A percentile compares a stretch with the other conserved stretches of the same genome.
Conservation (phyloP, 2,113 vertebrate species). For the Montifringilla adamsi region DNA sequence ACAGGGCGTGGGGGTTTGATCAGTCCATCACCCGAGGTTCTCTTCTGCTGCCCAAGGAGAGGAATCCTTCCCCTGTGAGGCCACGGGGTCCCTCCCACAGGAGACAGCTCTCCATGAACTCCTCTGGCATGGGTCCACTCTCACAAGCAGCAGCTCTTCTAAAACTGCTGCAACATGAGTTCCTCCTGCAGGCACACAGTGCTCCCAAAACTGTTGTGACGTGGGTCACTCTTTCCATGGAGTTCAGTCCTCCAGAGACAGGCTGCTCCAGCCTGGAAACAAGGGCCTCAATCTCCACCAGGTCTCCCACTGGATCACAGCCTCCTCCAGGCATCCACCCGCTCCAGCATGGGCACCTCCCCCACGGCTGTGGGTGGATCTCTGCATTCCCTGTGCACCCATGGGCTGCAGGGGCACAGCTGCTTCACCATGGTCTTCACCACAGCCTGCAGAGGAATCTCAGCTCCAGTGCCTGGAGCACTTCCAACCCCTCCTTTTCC, state of each 20-base stretch:
- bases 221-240: not conserved
- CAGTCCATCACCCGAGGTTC: too few species aligned
- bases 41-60: not conserved
- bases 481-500: not conserved
- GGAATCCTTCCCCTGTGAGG: not conserved
- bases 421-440: not conserved
- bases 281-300: not conserved
- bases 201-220: not conserved
- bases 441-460: not conserved
- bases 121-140: rapidly evolving
- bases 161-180: not conserved
- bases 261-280: not conserved
- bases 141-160: not conserved
- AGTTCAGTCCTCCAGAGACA: not conserved
- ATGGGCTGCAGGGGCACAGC: not conserved
- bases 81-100: rapidly evolving
- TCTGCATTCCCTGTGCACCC: not conserved
- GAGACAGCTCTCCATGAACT: not conserved
- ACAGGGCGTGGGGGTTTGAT: not conserved
- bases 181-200: not conserved
- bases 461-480: rapidly evolving
- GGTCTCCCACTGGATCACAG: not conserved
- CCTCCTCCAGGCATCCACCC: not conserved
- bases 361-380: not conserved
- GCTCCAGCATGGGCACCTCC: not conserved